These are phyloP conservation scores for Rhysida immarginata DNA, from an alignment of 1,140 invertebrate genomes.

Conservation along the genomic window DNA sequence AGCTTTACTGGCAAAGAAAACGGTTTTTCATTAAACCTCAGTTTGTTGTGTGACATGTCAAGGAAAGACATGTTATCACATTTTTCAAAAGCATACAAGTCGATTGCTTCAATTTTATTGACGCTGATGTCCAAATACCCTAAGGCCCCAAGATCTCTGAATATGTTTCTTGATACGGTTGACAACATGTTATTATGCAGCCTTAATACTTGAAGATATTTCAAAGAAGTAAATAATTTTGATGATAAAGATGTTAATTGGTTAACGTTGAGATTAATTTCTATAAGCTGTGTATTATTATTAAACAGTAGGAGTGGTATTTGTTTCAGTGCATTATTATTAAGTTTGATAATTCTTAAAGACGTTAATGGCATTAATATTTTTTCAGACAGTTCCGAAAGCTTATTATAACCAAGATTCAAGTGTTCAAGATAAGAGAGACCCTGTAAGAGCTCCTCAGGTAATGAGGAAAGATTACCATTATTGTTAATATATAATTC, in stretches of 20 bases:
- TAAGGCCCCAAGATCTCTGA: constrained; percentile 13
- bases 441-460: neutral
- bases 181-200: constrained; percentile 14
- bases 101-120: constrained; percentile 15
- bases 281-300: constrained; percentile 12
- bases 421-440: neutral
- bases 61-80: constrained; percentile 11
- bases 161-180: constrained; percentile 9
- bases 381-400: constrained; percentile 9
- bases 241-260: constrained; percentile 5
- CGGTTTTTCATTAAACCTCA: constrained; percentile 14
- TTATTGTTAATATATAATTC: no score
- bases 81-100: constrained; percentile 14
- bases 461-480: no score
- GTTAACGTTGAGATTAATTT: constrained; percentile 17
- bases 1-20: constrained; percentile 10
- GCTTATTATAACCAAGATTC: neutral
- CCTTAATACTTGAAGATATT: constrained; percentile 13
- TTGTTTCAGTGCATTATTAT: constrained; percentile 17
- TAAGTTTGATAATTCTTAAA: constrained; percentile 17
- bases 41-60: constrained; percentile 14
- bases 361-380: constrained; percentile 10
- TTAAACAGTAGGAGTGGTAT: constrained; percentile 17
- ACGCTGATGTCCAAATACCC: constrained; percentile 16
- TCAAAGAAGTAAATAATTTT: constrained; percentile 10